Evolutionary conservation across 2,888 invertebrate genomes (phyloP), one percentile per base, ranked within the genome.

Genomic region (Nycteola revayana): DNA sequence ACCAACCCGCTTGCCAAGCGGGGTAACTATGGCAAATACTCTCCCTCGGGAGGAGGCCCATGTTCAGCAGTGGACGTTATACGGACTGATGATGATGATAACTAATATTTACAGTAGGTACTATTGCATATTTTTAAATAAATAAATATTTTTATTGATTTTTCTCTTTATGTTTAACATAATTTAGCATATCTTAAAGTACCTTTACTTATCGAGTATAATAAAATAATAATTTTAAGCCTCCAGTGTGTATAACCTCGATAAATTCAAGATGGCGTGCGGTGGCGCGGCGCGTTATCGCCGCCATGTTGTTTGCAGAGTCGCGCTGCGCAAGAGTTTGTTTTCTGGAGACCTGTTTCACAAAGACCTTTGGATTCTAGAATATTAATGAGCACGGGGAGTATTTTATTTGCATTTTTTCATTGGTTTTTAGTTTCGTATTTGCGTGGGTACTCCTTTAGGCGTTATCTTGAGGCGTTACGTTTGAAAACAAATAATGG

Each of bases 231-330:
- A 80, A 82, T 82, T 83, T 76, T 59, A 82, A 57, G 78, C 79
- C 74, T 80, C 70, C 66, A 69, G 66, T 60, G 57, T 60, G 59
- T 70, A 71, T 81, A 85, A 82, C 86, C 87, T 87, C 86, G 79
- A 81, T 85, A 61, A 49, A 59, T 43, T 42, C 79, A 88, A 88
- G 75, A 88, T 87, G 87, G 87, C 87, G n/a, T n/a, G n/a, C n/a
- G n/a, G n/a, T n/a, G n/a, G n/a, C n/a, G n/a, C n/a, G 70, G 58
- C 60, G 67, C 64, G 59, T 78, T 84, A 86, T 85, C 86, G 78
- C 71, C 64, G 83, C 84, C 82, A 82, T 87, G 49, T 75, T 80
- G 81, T 80, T 82, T 86, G 74, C 75, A 29, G 62, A 75, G 75
- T 64, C 42, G 41, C 22, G 46, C 70, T 82, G 84, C 86, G 87